Percentiles rank a stretch among this genome's conserved stretches.
phyloP scores from a whole-genome alignment of 2,113 vertebrate genomes.

The Nansenia antarctica region DNA sequence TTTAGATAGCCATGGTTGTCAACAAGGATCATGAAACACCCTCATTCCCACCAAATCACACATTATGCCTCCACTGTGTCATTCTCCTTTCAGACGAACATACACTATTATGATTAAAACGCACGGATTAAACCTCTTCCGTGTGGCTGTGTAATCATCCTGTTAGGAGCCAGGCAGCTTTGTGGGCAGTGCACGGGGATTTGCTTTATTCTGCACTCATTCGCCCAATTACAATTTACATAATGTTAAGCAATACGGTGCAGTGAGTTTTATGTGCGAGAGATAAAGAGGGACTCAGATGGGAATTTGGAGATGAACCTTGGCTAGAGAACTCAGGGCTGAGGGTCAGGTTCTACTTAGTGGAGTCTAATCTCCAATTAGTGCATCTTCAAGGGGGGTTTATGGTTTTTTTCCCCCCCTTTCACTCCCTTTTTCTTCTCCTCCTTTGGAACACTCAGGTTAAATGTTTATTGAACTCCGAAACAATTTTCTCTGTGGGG shows the following conservation, averaged over 20 bases:
- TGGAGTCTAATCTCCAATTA: conserved; percentile 11
- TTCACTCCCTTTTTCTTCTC: conserved; percentile 11
- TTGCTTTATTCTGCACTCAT: conserved; percentile 31
- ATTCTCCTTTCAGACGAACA: background rate
- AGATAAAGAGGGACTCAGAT: conserved; percentile 21
- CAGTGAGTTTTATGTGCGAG: conserved; percentile 28
- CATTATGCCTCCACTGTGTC: background rate
- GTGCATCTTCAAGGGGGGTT: conserved; percentile 13
- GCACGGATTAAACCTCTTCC: conserved; percentile 23
- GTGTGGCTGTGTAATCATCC: conserved; percentile 23
- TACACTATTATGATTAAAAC: conserved; percentile 33
- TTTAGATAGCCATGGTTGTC: conserved; percentile 58
- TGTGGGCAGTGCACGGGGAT: conserved; percentile 17
- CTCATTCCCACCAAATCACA: background rate
- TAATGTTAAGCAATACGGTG: conserved; percentile 23
- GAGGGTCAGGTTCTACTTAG: conserved; percentile 17
- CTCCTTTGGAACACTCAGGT: conserved; percentile 44
- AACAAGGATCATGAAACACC: conserved; percentile 32
- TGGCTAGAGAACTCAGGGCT: background rate
- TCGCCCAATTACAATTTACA: conserved; percentile 20
- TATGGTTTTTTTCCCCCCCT: conserved; percentile 24
- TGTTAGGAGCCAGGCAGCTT: conserved; percentile 20
- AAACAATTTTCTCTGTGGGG: conserved; percentile 59
- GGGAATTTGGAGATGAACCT: conserved; percentile 31
- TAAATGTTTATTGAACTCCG: conserved; percentile 65